Evolutionary conservation across 2,888 invertebrate species (phyloP).

Genomic region (Taphrorychus bicolor): DNA sequence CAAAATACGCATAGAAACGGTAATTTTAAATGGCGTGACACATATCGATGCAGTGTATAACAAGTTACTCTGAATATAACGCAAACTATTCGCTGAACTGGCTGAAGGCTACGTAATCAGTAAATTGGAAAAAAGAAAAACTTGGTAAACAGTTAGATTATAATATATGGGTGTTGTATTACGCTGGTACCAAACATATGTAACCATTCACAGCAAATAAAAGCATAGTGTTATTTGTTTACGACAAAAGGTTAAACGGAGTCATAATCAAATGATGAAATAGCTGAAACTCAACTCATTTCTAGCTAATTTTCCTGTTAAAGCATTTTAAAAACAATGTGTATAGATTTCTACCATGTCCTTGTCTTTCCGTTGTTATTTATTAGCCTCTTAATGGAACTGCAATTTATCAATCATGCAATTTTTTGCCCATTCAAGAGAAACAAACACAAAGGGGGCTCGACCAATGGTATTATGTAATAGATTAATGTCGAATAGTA

Average conservation of each 20-base stretch:
- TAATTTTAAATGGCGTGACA: no score
- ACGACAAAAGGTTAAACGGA: background rate
- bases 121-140: background rate
- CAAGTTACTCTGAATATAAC: no score
- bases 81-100: background rate
- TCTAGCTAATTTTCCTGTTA: background rate
- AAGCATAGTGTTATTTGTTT: background rate
- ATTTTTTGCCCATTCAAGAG: background rate
- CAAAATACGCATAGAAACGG: no score
- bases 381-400: background rate
- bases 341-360: background rate
- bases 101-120: background rate
- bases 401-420: background rate
- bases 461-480: background rate
- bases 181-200: no score
- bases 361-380: background rate
- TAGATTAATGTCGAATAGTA: background rate
- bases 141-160: background rate
- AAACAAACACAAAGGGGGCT: background rate
- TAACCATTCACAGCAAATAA: no score
- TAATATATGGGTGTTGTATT: background rate
- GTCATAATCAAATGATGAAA: background rate
- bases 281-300: background rate
- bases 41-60: no score
- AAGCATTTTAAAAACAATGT: background rate